Base-by-base conservation (phyloP, 2,797 vertebrate genomes). In the Schizopygopsis malacanthus region DNA sequence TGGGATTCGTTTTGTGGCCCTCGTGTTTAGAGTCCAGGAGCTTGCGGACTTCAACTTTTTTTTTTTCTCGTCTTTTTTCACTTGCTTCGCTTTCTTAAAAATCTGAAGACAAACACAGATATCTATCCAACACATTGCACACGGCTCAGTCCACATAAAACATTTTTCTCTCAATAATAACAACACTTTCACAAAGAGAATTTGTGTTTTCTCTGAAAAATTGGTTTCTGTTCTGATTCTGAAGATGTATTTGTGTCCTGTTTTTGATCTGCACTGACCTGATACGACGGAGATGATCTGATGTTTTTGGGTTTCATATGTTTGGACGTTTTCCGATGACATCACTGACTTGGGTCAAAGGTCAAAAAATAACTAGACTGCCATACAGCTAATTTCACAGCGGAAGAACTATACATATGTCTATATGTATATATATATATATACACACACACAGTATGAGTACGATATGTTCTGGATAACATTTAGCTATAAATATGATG, bases 81-180 rank as follows among this genome's bases (percentile, higher is more conserved):
- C 94, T 95, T 94, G 91, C 94, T 95, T 92, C 94, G 91, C 92
- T 93, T 94, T 94, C 93, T 95, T 96, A 96, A 93, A 95, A 94
- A 96, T 96, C 95, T 97, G 95, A 96, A 96, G 96, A 97, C 96
- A 96, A 96, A 96, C 96, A 96, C 95, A 96, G 94, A 96, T 95
- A 96, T 96, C 95, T 96, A 96, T 95, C 96, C 96, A 96, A 96
- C 96, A 96, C 96, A 97, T 97, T 97, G 96, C 96, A 97, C 96
- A 95, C 96, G 96, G 96, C 95, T 97, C 96, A 96, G 96, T 96
- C 95, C 93, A 96, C 95, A 95, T 92, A 95, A 91, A 93, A 33
- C 52, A 79, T 93, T 94, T 93, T 82, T 82, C 73, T 72, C 72
- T 94, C 93, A 94, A 94, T 94, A 95, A 94, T 95, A 95, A 95